Base-by-base conservation (phyloP, 2,888 invertebrate genomes). In the Malthinus flaveolus region DNA sequence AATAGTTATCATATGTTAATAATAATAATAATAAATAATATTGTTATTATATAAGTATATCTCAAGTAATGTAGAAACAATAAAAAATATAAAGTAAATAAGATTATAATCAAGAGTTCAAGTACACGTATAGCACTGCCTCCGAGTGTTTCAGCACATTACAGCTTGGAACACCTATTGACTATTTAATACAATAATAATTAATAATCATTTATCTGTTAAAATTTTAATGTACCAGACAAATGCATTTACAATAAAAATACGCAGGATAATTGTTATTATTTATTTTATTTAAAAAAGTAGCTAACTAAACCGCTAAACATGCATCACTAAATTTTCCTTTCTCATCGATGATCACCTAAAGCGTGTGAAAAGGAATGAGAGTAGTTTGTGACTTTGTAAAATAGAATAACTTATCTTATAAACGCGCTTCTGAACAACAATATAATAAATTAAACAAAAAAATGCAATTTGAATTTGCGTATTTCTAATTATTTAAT, bases 241-340 rank as follows among this genome's bases (percentile, higher is more conserved):
- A 75, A 75, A 78, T 74, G 77, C 77, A 79, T 79, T 79, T 78
- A 78, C 78, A 78, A 78, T 78, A 78, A 78, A 79, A 78, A 66
- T 76, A 77, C 76, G 75, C 77, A 78, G 73, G 73, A 74, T 78
- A 76, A 78, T 75, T 77, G 75, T 77, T 76, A 75, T 68, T 69
- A 62, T 66, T 66, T 58, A 63, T 61, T 57, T 53, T 45, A 39
- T 45, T 58, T 32, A 9, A 47, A 53, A 15, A 13, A 52, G 1
- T 9, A 35, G 10, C 35, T 35, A 10, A 4, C 7, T 10, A 35
- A 35, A 35, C 35, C 35, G 3, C 35, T 4, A 35, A 35, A 35
- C 35, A 10, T 35, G 6, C 23, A 3, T 2, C 5, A 23, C 23
- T n/a, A n/a, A n/a, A n/a, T n/a, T n/a, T n/a, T n/a, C n/a, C n/a